Conservation (phyloP, 2,113 vertebrate species). For the Hydrochoerus hydrochaeris region DNA sequence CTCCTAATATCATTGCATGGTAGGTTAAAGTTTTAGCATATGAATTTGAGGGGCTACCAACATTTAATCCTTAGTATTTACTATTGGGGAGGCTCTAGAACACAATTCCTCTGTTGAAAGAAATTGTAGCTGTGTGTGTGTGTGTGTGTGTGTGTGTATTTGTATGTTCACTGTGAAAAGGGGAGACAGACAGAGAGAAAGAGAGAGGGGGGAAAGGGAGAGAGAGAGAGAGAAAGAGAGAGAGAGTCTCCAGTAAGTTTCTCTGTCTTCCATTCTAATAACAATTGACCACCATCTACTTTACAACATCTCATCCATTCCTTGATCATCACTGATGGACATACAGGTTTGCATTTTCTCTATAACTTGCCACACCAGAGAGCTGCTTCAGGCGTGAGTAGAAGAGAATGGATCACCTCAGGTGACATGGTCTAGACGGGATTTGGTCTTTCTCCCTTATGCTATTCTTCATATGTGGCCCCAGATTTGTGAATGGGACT, state of each 20-base stretch:
- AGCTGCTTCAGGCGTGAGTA: not conserved
- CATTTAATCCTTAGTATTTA: not conserved
- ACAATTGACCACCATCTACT: not conserved
- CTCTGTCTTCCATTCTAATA: not conserved
- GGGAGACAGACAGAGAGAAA: not conserved
- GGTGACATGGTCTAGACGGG: not conserved
- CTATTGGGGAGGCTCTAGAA: not conserved
- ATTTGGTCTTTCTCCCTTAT: accelerated
- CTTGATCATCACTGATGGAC: not conserved
- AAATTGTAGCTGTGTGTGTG: not conserved
- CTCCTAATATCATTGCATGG: not conserved
- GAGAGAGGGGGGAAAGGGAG: not conserved
- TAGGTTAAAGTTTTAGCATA: not conserved
- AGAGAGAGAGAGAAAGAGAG: not conserved
- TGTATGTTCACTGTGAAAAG: not conserved
- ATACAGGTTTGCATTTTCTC: not conserved
- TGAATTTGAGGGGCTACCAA: not conserved
- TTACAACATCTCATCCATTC: not conserved
- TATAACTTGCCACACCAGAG: not conserved
- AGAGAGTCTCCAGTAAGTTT: not conserved
- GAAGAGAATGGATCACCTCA: not conserved
- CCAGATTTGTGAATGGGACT: not conserved
- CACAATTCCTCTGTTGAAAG: not conserved
- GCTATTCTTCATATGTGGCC: not conserved
- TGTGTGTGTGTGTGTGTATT: not conserved